Evolutionary conservation across 2,797 vertebrate species (phyloP).

Genomic region (Iguana delicatissima): DNA sequence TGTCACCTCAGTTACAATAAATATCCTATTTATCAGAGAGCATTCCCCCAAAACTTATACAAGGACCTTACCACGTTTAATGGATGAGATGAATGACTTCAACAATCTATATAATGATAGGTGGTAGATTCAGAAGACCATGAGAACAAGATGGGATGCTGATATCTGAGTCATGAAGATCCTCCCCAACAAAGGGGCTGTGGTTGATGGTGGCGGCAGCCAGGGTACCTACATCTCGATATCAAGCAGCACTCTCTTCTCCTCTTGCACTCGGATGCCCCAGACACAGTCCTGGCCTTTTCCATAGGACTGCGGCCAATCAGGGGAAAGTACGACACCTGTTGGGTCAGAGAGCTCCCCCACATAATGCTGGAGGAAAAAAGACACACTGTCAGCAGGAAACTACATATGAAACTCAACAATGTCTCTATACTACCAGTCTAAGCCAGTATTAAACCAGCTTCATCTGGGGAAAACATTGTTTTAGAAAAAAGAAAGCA

Average conservation of each 20-base stretch:
- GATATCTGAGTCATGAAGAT: constrained; percentile 4
- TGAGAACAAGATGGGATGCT: constrained; percentile 12
- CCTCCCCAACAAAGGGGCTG: not conserved
- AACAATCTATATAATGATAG: constrained; percentile 24
- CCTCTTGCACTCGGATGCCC: constrained; percentile 92
- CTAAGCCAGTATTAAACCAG: not conserved
- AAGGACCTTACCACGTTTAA: constrained; percentile 12
- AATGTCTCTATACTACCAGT: not conserved
- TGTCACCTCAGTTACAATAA: not conserved
- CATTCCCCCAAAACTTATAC: not conserved
- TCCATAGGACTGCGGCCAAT: constrained; percentile 94
- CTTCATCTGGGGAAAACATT: not conserved
- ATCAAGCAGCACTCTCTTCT: constrained; percentile 91
- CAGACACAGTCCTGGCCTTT: constrained; percentile 93
- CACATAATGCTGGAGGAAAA: constrained; percentile 84
- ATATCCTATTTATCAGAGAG: not conserved
- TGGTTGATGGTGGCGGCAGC: not conserved
- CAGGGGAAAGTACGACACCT: constrained; percentile 92
- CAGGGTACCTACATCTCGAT: constrained; percentile 87
- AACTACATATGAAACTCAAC: not conserved
- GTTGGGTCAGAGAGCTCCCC: constrained; percentile 86
- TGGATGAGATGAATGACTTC: constrained; percentile 34
- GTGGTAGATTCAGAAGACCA: constrained; percentile 29
- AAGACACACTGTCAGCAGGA: not conserved
- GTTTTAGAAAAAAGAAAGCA: not conserved